Evolutionary conservation across 2,797 vertebrate species (phyloP).

Genomic region (Saxicola maurus): DNA sequence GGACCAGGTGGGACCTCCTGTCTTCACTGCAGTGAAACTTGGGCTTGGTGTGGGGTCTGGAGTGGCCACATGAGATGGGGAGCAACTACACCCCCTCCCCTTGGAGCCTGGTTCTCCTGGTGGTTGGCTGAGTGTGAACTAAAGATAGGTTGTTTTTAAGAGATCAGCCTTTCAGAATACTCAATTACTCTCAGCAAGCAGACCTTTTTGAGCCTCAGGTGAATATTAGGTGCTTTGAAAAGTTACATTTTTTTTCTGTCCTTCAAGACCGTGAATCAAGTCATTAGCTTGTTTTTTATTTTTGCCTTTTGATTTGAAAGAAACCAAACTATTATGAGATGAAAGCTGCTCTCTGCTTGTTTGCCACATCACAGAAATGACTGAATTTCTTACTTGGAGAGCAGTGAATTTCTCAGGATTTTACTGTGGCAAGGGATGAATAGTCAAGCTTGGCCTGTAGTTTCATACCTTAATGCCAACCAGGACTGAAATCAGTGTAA

Average conservation of each 20-base stretch:
- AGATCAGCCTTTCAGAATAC: not conserved
- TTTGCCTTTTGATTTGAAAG: not conserved
- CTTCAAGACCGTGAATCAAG: not conserved
- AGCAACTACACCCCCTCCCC: fast-evolving
- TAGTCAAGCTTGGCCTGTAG: not conserved
- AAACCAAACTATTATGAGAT: not conserved
- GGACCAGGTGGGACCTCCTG: not conserved
- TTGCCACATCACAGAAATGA: not conserved
- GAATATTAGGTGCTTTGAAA: not conserved
- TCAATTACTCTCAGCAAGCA: fast-evolving
- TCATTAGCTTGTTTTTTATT: not conserved
- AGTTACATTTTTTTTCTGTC: fast-evolving
- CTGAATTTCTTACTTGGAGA: not conserved
- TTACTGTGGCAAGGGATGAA: not conserved
- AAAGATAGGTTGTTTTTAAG: not conserved
- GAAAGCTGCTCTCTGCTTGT: not conserved
- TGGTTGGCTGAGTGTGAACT: not conserved
- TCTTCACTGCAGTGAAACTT: not conserved
- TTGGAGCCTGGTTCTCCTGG: fast-evolving
- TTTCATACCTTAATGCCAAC: not conserved
- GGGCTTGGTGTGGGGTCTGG: not conserved
- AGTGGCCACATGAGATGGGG: not conserved
- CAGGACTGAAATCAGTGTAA: not conserved
- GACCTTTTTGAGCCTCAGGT: not conserved
- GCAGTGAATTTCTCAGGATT: not conserved